Evolutionary conservation across 2,797 vertebrate genomes (phyloP).

Genomic region (Anniella stebbinsi): DNA sequence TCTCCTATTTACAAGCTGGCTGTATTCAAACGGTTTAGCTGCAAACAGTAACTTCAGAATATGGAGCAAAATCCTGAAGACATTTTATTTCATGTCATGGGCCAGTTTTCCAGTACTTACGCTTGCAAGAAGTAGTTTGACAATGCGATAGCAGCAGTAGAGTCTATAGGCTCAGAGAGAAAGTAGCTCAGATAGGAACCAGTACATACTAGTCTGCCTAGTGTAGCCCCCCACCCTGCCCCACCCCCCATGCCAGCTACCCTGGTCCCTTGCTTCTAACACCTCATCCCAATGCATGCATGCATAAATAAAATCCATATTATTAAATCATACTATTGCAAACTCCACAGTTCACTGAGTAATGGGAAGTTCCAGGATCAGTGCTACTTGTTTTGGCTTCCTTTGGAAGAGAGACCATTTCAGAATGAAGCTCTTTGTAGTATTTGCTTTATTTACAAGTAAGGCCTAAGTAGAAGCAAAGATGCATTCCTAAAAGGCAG

Average conservation of each 20-base stretch:
- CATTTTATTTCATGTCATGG: neutral
- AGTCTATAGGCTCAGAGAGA: neutral
- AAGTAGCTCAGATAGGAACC: neutral
- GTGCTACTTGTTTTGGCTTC: neutral
- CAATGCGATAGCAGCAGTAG: neutral
- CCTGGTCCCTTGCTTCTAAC: neutral
- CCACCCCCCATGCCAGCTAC: neutral
- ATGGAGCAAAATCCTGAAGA: neutral
- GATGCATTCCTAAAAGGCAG: neutral
- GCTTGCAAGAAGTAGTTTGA: neutral
- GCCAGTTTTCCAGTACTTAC: neutral
- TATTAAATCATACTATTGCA: neutral
- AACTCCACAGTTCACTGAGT: neutral
- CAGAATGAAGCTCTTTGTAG: neutral
- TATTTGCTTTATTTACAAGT: neutral
- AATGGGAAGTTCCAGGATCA: neutral
- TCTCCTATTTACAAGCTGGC: neutral
- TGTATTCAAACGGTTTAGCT: neutral
- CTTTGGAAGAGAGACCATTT: neutral
- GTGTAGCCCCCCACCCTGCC: neutral
- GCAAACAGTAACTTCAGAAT: neutral
- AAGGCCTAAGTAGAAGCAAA: neutral
- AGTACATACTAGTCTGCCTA: neutral
- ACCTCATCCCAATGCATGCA: neutral
- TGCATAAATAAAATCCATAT: neutral